Evolutionary conservation across 2,113 vertebrate genomes (phyloP), one percentile per base, ranked within the genome.

Genomic region (Cryptotis parvus): DNA sequence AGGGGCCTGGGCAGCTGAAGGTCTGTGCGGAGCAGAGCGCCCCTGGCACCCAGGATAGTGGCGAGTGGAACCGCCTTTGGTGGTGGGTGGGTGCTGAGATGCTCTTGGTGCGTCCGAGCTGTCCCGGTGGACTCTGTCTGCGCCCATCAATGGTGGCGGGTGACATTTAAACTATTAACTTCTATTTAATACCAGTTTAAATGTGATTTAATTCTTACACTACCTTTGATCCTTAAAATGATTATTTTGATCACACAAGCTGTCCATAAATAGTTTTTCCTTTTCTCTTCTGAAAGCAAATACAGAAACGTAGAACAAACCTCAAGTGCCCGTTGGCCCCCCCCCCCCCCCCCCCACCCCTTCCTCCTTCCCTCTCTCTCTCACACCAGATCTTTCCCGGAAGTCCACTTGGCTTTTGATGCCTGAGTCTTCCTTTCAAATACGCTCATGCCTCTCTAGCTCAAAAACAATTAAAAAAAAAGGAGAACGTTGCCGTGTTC

Each of bases 291-390:
- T 84, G 22, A 52, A 49, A 68, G 52, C 73, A 35, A 27, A 12
- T 10, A 4, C 39, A 55, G 43, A 52, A 63, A 70, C 39, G 52
- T 31, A 63, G 84, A 69, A 41, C 31, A 20, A 86, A 89, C 41
- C 35, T 24, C 33, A 75, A n/a, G 31, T 39, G 29, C 37, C 43
- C 22, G 55, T 61, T 45, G 35, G 18, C 1, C 2, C 31, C 24
- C 66, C 24, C 35, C n/a, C n/a, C 9, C 4, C 29, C 3, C 2
- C 1, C 9, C 0, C 1, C 35, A 29, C 49, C 0, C 3, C 35
- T n/a, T 6, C 31, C 80, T 41, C 14, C 88, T 45, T 58, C 41
- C 70, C 3, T 18, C 3, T 1, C 3, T 1, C 1, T 16, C 20
- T 11, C 41, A 26, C 22, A 11, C 2, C 0, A 26, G 14, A 8